Percentiles rank a stretch among this genome's conserved stretches.
These are phyloP conservation scores for Halocaridina rubra DNA, from an alignment of 2,888 invertebrate genomes.

Conservation along the genomic window DNA sequence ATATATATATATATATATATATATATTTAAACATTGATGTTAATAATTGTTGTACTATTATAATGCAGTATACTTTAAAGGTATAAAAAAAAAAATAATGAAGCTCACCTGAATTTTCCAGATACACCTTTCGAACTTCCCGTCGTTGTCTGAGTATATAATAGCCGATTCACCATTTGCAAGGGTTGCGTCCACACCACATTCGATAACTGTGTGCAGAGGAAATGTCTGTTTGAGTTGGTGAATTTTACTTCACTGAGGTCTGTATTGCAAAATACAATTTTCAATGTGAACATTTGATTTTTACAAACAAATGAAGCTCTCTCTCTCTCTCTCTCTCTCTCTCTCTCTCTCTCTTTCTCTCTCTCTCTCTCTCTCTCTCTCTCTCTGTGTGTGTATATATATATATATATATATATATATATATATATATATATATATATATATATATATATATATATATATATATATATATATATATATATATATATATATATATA, in stretches of 20 bases:
- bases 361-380: not conserved
- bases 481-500: constrained; percentile 1
- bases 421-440: not conserved
- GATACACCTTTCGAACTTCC: too few relatives aligned
- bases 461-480: constrained; percentile 1
- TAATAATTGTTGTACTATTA: not conserved
- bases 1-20: not conserved
- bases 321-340: not conserved
- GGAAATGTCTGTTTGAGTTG: too few relatives aligned
- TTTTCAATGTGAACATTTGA: not conserved
- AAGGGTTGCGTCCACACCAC: too few relatives aligned
- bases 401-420: not conserved
- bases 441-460: not conserved
- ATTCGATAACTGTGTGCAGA: not conserved
- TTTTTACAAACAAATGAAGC: not conserved
- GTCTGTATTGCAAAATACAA: too few relatives aligned
- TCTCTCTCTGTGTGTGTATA: not conserved
- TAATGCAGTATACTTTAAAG: not conserved
- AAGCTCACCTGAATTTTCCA: too few relatives aligned
- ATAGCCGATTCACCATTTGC: too few relatives aligned
- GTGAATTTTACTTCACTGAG: too few relatives aligned
- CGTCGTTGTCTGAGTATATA: too few relatives aligned
- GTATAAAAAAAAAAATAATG: not conserved
- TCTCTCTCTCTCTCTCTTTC: not conserved
- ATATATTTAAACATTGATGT: too few relatives aligned